Evolutionary conservation across 2,113 vertebrate species (phyloP).

Genomic region (Oceanodroma tethys): DNA sequence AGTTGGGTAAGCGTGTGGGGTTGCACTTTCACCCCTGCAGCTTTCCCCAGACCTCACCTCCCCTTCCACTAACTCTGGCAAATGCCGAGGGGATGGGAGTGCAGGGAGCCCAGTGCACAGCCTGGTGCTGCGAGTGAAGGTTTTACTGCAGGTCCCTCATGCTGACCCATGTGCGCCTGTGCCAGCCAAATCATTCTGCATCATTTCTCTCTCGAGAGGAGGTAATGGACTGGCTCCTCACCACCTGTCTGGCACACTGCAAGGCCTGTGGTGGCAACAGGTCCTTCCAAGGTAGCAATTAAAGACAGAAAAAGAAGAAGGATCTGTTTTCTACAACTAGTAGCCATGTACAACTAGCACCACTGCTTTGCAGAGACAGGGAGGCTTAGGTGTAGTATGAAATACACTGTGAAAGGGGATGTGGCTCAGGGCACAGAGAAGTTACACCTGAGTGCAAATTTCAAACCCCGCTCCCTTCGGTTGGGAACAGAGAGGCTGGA

Average conservation of each 20-base stretch:
- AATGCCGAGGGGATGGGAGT: fast-evolving
- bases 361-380: background rate
- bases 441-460: background rate
- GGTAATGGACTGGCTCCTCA: conserved; percentile 42
- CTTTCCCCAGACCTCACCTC: background rate
- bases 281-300: conserved; percentile 3
- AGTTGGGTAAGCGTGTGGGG: fast-evolving
- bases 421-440: background rate
- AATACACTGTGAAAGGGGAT: background rate
- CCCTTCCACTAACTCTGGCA: background rate
- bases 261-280: conserved; percentile 22
- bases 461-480: background rate
- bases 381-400: background rate
- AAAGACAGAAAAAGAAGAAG: background rate
- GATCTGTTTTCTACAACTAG: background rate
- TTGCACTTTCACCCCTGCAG: background rate
- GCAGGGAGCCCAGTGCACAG: background rate
- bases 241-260: conserved; percentile 46
- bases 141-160: background rate
- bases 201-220: conserved; percentile 13
- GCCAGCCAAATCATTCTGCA: conserved; percentile 58
- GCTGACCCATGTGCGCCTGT: background rate
- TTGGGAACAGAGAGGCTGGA: background rate
- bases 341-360: background rate
- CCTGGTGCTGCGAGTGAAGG: background rate